Evolutionary conservation across 2,797 vertebrate species (phyloP), one percentile per base, ranked within the genome.

Genomic region (Bradypodion pumilum): DNA sequence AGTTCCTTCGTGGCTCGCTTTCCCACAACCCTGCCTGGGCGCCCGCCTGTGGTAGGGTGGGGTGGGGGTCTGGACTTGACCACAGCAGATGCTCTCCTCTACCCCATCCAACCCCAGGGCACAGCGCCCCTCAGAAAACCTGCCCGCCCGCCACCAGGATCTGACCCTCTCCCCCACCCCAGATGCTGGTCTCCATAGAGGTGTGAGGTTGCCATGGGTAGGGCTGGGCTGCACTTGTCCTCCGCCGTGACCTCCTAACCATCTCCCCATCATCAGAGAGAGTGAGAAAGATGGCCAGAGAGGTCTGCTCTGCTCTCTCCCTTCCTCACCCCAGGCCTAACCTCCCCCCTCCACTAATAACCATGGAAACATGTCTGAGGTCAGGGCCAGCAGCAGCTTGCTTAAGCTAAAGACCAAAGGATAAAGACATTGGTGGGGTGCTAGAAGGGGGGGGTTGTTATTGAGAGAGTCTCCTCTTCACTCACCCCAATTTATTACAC

Each of bases 341-440:
- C n/a, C 12, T 59, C 59, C 44, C 60, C 21, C 21, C 42, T 86
- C 65, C 85, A 87, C 84, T 12, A 49, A 52, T 68, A 72, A 32
- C 82, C 79, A 19, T 80, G 35, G 85, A 65, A 70, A 82, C 80
- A 82, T 42, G 37, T 27, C 32, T 21, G 60, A 40, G 52, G 66
- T 35, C 72, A 37, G 2, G 19, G 37, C 72, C 32, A 2, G n/a
- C 32, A 5, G 60, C 62, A 2, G 7, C 49, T 56, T 35, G 27
- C 37, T n/a, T 3, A 25, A 76, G 19, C 32, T 15, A 5, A 37
- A 63, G 25, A 44, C 35, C 42, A 40, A 46, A 87, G 77, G 63
- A 19, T 19, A 32, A n/a, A 65, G 76, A 1, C 56, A 35, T 0
- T 4, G 37, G 35, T 40, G 59, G 78, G 0, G 5, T 4, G 37